These are phyloP conservation scores for Speoplatyrhinus poulsoni DNA, from an alignment of 2,113 vertebrate species.

Conservation along the genomic window DNA sequence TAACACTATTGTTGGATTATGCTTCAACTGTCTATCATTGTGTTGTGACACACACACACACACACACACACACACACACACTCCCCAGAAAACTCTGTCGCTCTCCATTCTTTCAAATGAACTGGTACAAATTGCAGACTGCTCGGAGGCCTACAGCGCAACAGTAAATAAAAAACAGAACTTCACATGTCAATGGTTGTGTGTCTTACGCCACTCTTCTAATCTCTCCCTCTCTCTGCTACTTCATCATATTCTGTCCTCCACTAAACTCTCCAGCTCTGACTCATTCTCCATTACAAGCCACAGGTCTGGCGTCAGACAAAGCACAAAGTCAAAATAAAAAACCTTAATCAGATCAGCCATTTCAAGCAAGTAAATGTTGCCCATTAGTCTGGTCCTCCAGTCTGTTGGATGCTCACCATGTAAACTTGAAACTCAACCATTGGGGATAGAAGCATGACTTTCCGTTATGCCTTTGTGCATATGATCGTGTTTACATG, in stretches of 20 bases:
- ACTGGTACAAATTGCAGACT: conserved; percentile 31
- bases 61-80: conserved; percentile 8
- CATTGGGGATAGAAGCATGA: not conserved
- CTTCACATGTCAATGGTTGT: conserved; percentile 31
- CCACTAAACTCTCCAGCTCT: conserved; percentile 53
- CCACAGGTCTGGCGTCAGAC: conserved; percentile 54
- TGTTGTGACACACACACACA: conserved; percentile 23
- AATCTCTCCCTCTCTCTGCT: not conserved
- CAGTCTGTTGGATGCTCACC: conserved; percentile 33
- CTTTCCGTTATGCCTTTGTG: not conserved
- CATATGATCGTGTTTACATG: too few species aligned
- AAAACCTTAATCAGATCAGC: conserved; percentile 57
- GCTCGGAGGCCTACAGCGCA: conserved; percentile 11
- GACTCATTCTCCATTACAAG: conserved; percentile 68
- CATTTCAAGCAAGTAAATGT: conserved; percentile 50
- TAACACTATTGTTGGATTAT: conserved; percentile 9
- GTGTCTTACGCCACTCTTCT: not conserved
- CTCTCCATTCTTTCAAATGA: conserved; percentile 41
- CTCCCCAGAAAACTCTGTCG: conserved; percentile 1
- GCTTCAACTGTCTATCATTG: conserved; percentile 30
- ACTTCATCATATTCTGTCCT: conserved; percentile 16
- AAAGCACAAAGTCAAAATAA: conserved; percentile 48
- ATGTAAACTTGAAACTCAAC: conserved; percentile 35
- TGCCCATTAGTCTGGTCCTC: conserved; percentile 39
- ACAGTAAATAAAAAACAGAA: conserved; percentile 50